These are phyloP conservation scores for Uria aalge DNA, from an alignment of 2,113 vertebrate species.

Conservation along the genomic window DNA sequence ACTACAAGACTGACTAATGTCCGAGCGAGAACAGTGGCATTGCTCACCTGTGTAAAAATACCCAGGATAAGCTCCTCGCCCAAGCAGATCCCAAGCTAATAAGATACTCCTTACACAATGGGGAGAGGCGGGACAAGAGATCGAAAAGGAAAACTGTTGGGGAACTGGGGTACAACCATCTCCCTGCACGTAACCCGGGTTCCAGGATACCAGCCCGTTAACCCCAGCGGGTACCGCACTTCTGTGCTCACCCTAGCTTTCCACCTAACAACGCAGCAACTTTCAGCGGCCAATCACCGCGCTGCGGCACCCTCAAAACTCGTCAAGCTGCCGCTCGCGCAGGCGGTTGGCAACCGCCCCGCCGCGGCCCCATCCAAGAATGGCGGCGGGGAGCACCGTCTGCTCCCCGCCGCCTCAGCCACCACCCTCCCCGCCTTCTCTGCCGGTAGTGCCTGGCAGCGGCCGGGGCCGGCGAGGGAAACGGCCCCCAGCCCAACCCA, in stretches of 20 bases:
- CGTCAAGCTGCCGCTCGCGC: neutral
- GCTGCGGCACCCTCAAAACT: rapidly evolving
- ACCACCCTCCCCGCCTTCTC: too few relatives aligned
- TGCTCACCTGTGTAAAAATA: neutral
- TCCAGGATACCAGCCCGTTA: rapidly evolving
- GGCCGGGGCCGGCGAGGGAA: neutral
- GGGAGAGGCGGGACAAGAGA: rapidly evolving
- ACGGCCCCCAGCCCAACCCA: neutral
- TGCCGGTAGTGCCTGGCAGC: neutral
- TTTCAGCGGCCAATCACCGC: rapidly evolving
- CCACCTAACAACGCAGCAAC: rapidly evolving
- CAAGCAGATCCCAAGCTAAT: neutral
- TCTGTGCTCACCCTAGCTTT: rapidly evolving
- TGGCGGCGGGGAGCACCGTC: neutral
- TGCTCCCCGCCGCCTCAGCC: neutral
- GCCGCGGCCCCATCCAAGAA: neutral
- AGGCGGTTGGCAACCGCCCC: too few relatives aligned
- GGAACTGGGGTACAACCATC: rapidly evolving
- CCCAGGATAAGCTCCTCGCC: neutral
- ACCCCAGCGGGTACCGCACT: rapidly evolving
- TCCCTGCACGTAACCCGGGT: too few relatives aligned
- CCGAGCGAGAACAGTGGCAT: rapidly evolving
- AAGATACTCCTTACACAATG: too few relatives aligned
- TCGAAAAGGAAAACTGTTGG: too few relatives aligned
- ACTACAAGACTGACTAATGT: rapidly evolving